Conservation (phyloP, 1,140 invertebrate genomes). For the Drosophila parabipectinata region DNA sequence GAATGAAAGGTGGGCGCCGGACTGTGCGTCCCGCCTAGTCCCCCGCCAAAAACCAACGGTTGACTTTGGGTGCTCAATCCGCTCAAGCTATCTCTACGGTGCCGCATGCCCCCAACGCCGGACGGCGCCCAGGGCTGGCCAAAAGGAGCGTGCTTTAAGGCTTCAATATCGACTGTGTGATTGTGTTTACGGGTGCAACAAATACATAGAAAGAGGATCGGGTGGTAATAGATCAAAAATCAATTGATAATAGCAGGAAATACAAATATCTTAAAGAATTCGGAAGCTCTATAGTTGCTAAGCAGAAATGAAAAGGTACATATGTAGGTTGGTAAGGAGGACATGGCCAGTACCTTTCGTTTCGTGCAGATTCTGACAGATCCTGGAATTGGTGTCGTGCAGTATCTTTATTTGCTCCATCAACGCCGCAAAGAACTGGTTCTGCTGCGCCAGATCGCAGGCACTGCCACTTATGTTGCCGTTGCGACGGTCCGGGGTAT, state of each 20-base stretch:
- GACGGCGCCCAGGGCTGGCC: constrained; percentile 60
- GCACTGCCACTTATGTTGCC: constrained; percentile 52
- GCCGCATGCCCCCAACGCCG: constrained; percentile 78
- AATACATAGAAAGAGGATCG: constrained; percentile 60
- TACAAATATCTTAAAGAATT: constrained; percentile 28
- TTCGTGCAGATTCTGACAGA: constrained; percentile 83
- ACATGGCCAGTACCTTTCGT: constrained; percentile 74
- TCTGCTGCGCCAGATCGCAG: constrained; percentile 63
- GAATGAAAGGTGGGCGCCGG: constrained; percentile 84
- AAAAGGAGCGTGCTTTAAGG: constrained; percentile 83
- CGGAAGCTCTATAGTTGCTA: constrained; percentile 10
- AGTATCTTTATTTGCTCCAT: constrained; percentile 83
- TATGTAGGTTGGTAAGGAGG: neutral
- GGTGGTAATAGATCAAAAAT: constrained; percentile 53
- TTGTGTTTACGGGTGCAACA: constrained; percentile 38
- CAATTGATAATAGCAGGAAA: constrained; percentile 36
- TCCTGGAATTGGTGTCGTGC: constrained; percentile 84
- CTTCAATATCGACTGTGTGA: constrained; percentile 83
- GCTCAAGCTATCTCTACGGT: constrained; percentile 85
- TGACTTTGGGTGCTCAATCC: constrained; percentile 84
- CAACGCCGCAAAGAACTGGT: constrained; percentile 76
- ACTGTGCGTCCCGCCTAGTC: constrained; percentile 81
- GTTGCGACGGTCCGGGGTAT: constrained; percentile 76
- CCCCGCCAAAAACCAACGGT: constrained; percentile 80
- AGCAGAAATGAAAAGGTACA: constrained; percentile 7